These are phyloP conservation scores for Pangasius sanitwongsei DNA, from an alignment of 2,797 vertebrate genomes.

Conservation along the genomic window DNA sequence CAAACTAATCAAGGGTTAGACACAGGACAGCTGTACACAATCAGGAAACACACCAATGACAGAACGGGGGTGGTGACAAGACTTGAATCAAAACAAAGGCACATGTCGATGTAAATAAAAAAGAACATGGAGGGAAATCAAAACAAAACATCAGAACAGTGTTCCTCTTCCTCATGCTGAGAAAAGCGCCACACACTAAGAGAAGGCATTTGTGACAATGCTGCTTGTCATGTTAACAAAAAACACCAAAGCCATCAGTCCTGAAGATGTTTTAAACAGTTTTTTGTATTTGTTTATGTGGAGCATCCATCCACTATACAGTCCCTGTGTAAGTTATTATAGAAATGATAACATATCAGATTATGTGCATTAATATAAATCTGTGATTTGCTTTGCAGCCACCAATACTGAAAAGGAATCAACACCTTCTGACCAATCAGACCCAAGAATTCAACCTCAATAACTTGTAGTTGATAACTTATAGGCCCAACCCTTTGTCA, in stretches of 20 bases:
- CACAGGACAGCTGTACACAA: neutral
- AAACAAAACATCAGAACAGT: neutral
- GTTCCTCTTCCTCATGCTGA: neutral
- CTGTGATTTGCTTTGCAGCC: neutral
- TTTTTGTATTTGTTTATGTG: neutral
- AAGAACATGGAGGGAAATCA: neutral
- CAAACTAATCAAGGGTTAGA: neutral
- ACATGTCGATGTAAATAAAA: neutral
- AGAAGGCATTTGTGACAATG: neutral
- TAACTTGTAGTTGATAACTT: neutral
- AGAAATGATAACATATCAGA: neutral
- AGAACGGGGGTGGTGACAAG: neutral
- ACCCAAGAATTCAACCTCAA: neutral
- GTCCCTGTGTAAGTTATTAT: neutral
- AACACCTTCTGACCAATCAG: neutral
- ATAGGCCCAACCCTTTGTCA: neutral
- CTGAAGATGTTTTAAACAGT: neutral
- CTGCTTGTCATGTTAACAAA: neutral
- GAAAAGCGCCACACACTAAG: neutral
- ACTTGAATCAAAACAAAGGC: conserved; percentile 14
- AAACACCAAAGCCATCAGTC: neutral
- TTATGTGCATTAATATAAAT: neutral
- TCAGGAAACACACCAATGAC: neutral
- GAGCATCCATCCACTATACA: too few species aligned
- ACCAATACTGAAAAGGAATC: neutral